Conservation (phyloP, 2,797 vertebrate species). For the Staurois parvus region DNA sequence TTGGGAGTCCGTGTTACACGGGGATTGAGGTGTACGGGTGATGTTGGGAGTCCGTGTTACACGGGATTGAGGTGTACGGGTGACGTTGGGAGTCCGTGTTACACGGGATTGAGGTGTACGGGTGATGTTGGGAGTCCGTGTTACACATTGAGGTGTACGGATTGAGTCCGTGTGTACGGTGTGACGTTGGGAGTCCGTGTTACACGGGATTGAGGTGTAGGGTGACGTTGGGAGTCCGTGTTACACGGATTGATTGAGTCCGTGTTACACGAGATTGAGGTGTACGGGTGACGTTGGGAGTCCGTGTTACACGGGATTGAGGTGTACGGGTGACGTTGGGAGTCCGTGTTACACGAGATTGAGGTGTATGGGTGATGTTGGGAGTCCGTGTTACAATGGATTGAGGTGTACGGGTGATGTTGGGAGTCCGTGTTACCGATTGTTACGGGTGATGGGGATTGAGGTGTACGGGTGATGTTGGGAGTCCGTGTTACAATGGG, state of each 20-base stretch:
- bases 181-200: background rate
- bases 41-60: background rate
- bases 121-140: background rate
- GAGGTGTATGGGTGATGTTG: background rate
- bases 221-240: background rate
- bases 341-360: background rate
- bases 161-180: no score
- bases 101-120: no score
- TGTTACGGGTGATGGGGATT: no score
- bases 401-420: background rate
- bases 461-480: background rate
- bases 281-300: background rate
- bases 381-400: background rate
- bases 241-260: background rate
- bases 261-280: background rate
- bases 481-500: background rate
- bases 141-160: background rate
- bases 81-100: background rate
- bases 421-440: background rate
- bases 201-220: no score
- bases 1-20: background rate
- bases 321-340: rapidly evolving
- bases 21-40: no score
- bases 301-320: background rate
- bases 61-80: no score